Base-by-base conservation (phyloP, 2,888 invertebrate species). In the Aphrophora alni region DNA sequence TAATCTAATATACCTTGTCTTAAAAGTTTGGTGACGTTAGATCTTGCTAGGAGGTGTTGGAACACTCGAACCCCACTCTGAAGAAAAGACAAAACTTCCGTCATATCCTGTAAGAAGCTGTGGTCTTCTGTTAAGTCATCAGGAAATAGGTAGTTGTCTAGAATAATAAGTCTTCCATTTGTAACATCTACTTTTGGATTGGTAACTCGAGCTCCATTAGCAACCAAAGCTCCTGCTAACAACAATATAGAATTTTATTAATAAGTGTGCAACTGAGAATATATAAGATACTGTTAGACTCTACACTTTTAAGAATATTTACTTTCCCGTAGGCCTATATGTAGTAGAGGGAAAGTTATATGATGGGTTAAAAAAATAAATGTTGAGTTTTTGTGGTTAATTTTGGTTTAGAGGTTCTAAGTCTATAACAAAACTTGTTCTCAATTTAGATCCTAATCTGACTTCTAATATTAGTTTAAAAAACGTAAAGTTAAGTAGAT, bases 1-100 rank as follows among this genome's bases (percentile, higher is more conserved):
- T 33, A 8, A 1, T 44, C 17, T 21, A 21, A 38, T 87, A 87
- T 86, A 90, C 90, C 90, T 86, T 91, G 90, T 86, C 89, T 89
- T 83, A 92, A 88, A 59, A 89, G 85, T 85, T 90, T 89, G 72
- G 91, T 91, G 74, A 92, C 90, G 87, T 92, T 92, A 83, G 92
- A 92, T 86, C 91, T 89, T 38, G 91, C 89, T 82, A 92, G 88
- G 86, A 92, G 92, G 87, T 92, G 92, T 85, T 92, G 91, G 87
- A 92, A 92, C 76, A 92, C 92, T 86, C 92, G 89, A 80, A 92
- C 92, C 81, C 92, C 92, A 83, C 90, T 91, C 87, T 92, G 92
- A 86, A 92, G 90, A 87, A 90, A 91, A 83, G 90, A 89, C 84
- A 92, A 87, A 85, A 92, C 89, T 85, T 90, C 89, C 85, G 89